phyloP scores from a whole-genome alignment of 2,888 invertebrate genomes.

The Laothoe populi region DNA sequence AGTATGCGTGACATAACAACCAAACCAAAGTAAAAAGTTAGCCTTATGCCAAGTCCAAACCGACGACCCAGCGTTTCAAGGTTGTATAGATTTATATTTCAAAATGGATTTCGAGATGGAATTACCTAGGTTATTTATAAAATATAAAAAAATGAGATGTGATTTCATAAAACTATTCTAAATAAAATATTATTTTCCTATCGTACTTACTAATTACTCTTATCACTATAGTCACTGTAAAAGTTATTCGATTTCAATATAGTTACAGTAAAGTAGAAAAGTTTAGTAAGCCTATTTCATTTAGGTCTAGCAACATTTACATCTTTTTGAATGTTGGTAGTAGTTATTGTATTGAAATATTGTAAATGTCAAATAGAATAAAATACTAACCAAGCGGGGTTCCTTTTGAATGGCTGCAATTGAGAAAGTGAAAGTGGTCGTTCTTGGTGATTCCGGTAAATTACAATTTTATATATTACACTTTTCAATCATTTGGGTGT shows the following conservation, averaged over 20 bases:
- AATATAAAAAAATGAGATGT: too few species aligned
- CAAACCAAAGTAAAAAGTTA: too few species aligned
- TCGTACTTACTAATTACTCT: too few species aligned
- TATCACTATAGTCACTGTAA: too few species aligned
- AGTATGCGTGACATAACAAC: slow-evolving; percentile 4
- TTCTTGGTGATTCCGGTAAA: slow-evolving; percentile 95
- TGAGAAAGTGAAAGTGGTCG: slow-evolving; percentile 95
- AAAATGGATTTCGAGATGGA: too few species aligned
- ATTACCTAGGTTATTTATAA: too few species aligned
- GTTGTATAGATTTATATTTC: too few species aligned
- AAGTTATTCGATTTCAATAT: background rate
- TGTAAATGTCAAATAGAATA: slow-evolving; percentile 54
- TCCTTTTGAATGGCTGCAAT: slow-evolving; percentile 89
- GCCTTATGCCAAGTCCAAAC: too few species aligned
- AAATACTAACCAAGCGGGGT: slow-evolving; percentile 59
- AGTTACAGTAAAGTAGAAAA: background rate
- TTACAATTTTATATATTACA: slow-evolving; percentile 25
- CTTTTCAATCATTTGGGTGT: slow-evolving; percentile 11
- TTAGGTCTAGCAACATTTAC: slow-evolving; percentile 1
- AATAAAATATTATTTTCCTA: too few species aligned
- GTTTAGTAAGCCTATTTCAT: background rate
- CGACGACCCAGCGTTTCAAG: too few species aligned
- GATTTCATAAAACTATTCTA: too few species aligned
- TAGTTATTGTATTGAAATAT: slow-evolving; percentile 29
- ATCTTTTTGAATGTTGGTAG: slow-evolving; percentile 40